Conservation (phyloP, 1,140 invertebrate genomes). For the Listronotus oregonensis region DNA sequence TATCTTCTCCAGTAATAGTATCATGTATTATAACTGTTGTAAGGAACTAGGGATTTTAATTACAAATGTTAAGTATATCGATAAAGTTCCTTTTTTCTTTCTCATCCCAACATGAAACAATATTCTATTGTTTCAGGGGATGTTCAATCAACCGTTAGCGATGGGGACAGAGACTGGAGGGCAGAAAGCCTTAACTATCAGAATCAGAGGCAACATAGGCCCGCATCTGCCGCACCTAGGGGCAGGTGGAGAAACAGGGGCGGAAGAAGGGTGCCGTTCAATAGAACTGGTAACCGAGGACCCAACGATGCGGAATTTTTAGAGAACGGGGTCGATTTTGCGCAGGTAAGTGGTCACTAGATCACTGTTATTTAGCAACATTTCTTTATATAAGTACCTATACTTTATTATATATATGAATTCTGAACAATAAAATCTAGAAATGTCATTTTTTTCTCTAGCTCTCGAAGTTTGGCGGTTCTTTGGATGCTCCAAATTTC, state of each 20-base stretch:
- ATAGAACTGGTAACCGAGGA: constrained; percentile 42
- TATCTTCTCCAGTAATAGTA: too few species aligned
- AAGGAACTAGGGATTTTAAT: too few species aligned
- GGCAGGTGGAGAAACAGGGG: constrained; percentile 48
- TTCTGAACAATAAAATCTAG: neutral
- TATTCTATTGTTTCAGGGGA: constrained; percentile 38
- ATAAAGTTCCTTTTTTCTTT: too few species aligned
- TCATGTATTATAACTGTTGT: too few species aligned
- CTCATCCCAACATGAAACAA: too few species aligned
- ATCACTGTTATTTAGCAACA: neutral
- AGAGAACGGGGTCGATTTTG: constrained; percentile 54
- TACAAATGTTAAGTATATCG: too few species aligned
- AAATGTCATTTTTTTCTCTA: constrained; percentile 15
- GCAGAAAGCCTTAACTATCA: constrained; percentile 40
- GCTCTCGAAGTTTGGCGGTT: constrained; percentile 18
- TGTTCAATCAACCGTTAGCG: constrained; percentile 51
- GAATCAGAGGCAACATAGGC: constrained; percentile 39
- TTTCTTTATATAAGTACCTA: too few species aligned
- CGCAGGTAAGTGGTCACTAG: constrained; percentile 14
- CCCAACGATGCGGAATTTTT: constrained; percentile 57
- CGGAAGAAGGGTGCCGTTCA: constrained; percentile 45
- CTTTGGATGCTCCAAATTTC: constrained; percentile 39
- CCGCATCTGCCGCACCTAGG: constrained; percentile 43
- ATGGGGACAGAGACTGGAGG: constrained; percentile 51
- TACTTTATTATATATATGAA: too few species aligned